Base-by-base conservation (phyloP, 1,140 invertebrate genomes). In the Pissodes strobi region DNA sequence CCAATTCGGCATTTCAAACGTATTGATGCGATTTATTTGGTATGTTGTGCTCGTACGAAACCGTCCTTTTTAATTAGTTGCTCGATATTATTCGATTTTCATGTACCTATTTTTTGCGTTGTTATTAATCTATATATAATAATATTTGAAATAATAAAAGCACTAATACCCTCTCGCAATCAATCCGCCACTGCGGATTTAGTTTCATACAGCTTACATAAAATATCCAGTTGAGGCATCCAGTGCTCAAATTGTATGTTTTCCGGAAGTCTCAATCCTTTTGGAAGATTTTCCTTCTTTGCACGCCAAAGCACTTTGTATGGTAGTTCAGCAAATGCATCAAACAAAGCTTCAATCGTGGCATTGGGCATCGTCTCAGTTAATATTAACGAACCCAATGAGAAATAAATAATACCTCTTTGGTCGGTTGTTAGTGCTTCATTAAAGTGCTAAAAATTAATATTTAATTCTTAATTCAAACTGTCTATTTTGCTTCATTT, bases 181-280 rank as follows among this genome's bases (percentile, higher is more conserved):
- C n/a, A n/a, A n/a, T n/a, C n/a, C n/a, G n/a, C n/a, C n/a, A n/a
- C n/a, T n/a, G n/a, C n/a, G n/a, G n/a, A n/a, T n/a, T n/a, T n/a
- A n/a, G n/a, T 27, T 5, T 27, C 9, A 3, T 5, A 27, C 3
- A 5, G 9, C 67, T 74, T 79, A 83, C 84, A 84, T 37, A 87
- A 74, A 70, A 87, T 76, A 72, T 85, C 85, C 69, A 85, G 83
- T 76, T 91, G 89, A n/a, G 89, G 88, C 66, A 87, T 78, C 88
- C 88, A 90, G 66, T 83, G 80, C 46, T 82, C 70, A 19, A 86
- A 81, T 75, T 82, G 82, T 21, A 89, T 81, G 74, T 88, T 88
- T 18, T 72, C 21, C 9, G 85, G 81, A 59, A 83, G 46, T 46
- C 65, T 68, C 8, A 71, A 48, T 3, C 71, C 38, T 21, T 78